Evolutionary conservation across 2,888 invertebrate species (phyloP).

Genomic region (Drosophila maculinotata): DNA sequence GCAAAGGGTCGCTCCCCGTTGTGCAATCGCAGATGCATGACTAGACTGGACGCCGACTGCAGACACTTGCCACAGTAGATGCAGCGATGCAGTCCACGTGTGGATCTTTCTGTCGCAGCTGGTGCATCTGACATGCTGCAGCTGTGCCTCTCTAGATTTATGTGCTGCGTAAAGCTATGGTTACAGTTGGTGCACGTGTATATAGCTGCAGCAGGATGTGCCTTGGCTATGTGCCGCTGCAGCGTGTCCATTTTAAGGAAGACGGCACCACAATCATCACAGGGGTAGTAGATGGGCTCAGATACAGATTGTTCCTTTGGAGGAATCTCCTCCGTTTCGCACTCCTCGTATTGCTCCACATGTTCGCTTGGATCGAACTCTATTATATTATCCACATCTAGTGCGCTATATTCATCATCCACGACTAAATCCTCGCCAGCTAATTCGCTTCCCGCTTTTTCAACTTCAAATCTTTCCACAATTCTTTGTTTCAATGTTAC

Average conservation of each 20-base stretch:
- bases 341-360: constrained; percentile 31
- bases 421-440: not conserved
- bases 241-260: constrained; percentile 77
- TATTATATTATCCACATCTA: constrained; percentile 30
- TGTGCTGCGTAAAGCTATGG: constrained; percentile 55
- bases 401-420: not conserved
- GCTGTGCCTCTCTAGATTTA: constrained; percentile 40
- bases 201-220: constrained; percentile 27
- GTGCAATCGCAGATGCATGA: constrained; percentile 78
- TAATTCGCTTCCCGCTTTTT: not conserved
- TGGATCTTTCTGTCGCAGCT: constrained; percentile 83
- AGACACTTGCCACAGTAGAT: constrained; percentile 69
- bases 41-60: constrained; percentile 66
- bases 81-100: constrained; percentile 54
- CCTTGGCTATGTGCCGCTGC: constrained; percentile 72
- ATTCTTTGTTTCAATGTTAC: constrained; percentile 45
- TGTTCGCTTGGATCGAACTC: constrained; percentile 51
- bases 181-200: constrained; percentile 60
- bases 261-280: constrained; percentile 80
- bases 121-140: constrained; percentile 51
- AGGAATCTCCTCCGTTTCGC: constrained; percentile 5
- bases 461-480: not conserved
- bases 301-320: no score
- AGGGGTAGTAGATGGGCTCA: constrained; percentile 56
- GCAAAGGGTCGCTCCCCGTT: constrained; percentile 82